Evolutionary conservation across 2,888 invertebrate species (phyloP), one percentile per base, ranked within the genome.

Genomic region (Drosophila neonasuta): DNA sequence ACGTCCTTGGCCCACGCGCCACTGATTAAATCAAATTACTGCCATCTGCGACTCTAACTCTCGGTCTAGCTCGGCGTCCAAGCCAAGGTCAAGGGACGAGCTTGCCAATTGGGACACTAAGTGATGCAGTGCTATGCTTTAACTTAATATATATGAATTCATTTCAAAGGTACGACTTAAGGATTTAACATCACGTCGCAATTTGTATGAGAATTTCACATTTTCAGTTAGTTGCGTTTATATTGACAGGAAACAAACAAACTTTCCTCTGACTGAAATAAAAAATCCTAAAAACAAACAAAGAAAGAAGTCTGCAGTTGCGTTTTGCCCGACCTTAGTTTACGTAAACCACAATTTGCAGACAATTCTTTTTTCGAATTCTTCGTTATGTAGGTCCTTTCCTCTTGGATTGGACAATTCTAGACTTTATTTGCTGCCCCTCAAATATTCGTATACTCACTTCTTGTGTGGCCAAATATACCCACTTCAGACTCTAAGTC

Each of bases 201-300:
- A 39, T 58, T 46, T 32, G 5, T 36, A 17, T 46, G 41, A 46
- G 49, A 68, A 71, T 55, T 62, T 70, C 50, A 61, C 58, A 45
- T 82, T 74, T 68, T 54, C 72, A 82, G 77, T 77, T 82, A 77
- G 72, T 77, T 82, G 77, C 58, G 32, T 72, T 80, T 46, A 36
- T 34, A 59, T 68, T 71, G 79, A 70, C 71, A 71, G 81, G 69
- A 82, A 79, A 46, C 72, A 79, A 80, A 81, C 70, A 82, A 74
- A 64, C 82, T 77, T 61, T 30, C 57, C 48, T 50, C 41, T 48
- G 70, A 69, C 68, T 60, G 65, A 69, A 55, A 50, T 69, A 64
- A 69, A 64, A 66, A 63, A 24, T 24, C 58, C 57, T 59, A 9
- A 50, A 48, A 32, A 42, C 11, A 50, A 42, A 66, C 39, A 64